phyloP scores from a whole-genome alignment of 2,113 vertebrate genomes.

The Melanerpes formicivorus region DNA sequence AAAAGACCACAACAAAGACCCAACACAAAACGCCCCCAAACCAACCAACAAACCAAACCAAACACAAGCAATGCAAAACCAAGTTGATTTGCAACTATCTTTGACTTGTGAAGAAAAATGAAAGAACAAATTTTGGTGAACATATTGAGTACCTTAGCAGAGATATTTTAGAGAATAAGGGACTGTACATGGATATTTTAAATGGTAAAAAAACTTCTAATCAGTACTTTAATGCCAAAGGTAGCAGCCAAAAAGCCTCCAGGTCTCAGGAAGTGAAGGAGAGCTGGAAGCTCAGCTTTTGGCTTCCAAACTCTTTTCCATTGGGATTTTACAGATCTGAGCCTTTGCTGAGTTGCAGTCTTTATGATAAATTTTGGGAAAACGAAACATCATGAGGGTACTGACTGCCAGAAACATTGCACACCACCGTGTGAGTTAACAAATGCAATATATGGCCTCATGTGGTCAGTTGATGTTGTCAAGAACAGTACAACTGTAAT shows the following conservation, averaged over 20 bases:
- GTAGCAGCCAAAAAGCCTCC: neutral
- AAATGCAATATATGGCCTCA: neutral
- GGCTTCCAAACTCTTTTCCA: neutral
- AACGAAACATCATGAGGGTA: neutral
- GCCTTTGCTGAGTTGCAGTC: neutral
- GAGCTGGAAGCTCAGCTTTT: neutral
- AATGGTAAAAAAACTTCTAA: neutral
- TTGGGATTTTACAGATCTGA: neutral
- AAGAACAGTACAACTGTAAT: neutral
- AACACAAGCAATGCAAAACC: neutral
- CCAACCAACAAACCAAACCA: too few relatives aligned
- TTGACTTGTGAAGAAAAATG: neutral
- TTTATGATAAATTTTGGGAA: neutral
- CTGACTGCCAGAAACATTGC: neutral
- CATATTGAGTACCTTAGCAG: neutral
- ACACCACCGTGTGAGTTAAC: neutral
- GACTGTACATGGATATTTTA: neutral
- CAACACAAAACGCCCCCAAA: too few relatives aligned
- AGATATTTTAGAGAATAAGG: neutral
- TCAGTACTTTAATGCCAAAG: neutral
- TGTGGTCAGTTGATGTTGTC: neutral
- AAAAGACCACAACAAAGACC: too few relatives aligned
- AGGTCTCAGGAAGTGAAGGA: neutral
- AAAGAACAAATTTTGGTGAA: neutral
- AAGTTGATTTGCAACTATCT: neutral